A percentile compares a stretch with the other conserved stretches of the same genome.
Conservation (phyloP, 2,888 invertebrate genomes). For the Beris chalybata region DNA sequence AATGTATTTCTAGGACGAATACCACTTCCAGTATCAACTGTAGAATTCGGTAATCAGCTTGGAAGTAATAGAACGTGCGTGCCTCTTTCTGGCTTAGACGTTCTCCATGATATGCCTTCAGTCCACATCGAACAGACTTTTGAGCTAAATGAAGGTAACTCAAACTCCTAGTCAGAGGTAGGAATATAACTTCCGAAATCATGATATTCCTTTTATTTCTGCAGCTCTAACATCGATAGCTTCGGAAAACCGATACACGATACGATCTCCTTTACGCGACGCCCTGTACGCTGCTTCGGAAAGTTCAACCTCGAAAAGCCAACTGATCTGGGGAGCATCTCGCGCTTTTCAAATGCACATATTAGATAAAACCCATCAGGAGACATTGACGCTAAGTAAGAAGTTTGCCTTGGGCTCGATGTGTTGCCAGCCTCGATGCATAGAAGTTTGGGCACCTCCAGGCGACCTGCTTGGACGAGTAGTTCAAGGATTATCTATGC, state of each 20-base stretch:
- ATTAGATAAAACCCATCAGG: conserved; percentile 80
- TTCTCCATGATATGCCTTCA: conserved; percentile 68
- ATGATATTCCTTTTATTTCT: conserved; percentile 2
- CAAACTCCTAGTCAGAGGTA: conserved; percentile 2
- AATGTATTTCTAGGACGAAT: conserved; percentile 40
- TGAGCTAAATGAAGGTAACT: conserved; percentile 73
- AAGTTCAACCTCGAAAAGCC: conserved; percentile 62
- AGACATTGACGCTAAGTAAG: conserved; percentile 74
- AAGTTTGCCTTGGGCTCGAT: conserved; percentile 71
- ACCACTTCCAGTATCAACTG: conserved; percentile 49
- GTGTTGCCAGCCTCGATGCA: conserved; percentile 67
- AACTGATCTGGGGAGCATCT: conserved; percentile 68
- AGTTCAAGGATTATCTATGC: conserved; percentile 68
- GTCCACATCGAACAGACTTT: conserved; percentile 78
- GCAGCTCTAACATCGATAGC: conserved; percentile 57
- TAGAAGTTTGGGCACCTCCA: conserved; percentile 73
- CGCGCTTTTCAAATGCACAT: conserved; percentile 78
- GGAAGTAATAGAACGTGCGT: conserved; percentile 43
- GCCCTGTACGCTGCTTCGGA: conserved; percentile 76
- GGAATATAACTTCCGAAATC: neutral
- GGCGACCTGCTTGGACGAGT: conserved; percentile 72
- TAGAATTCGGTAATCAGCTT: conserved; percentile 45
- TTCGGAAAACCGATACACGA: conserved; percentile 72
- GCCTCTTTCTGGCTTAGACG: conserved; percentile 70
- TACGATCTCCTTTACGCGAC: conserved; percentile 72